Percentiles rank a stretch among this genome's conserved stretches.
These are phyloP conservation scores for Rhipidura dahli DNA, from an alignment of 2,113 vertebrate genomes.

Conservation along the genomic window DNA sequence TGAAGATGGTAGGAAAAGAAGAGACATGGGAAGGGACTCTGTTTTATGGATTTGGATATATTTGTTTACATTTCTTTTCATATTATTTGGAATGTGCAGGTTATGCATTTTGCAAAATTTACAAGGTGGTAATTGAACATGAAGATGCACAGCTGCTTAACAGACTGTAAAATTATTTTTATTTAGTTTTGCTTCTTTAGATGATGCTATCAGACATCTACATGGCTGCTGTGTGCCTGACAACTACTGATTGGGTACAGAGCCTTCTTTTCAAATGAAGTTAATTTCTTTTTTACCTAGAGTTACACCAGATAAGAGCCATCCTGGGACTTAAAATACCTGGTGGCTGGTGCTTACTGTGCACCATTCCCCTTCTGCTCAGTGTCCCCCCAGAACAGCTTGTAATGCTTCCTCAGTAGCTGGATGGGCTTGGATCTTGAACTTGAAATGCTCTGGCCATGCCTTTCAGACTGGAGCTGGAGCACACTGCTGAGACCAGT, in stretches of 20 bases:
- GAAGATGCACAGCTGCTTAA: not conserved
- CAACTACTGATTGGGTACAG: not conserved
- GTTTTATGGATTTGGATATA: not conserved
- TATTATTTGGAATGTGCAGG: not conserved
- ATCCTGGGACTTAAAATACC: not conserved
- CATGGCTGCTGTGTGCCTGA: not conserved
- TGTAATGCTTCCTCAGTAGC: not conserved
- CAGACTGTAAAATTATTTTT: not conserved
- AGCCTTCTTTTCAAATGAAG: not conserved
- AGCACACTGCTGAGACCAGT: not conserved
- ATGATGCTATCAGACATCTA: not conserved
- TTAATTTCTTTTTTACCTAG: not conserved
- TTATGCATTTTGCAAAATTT: not conserved
- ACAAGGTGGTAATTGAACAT: not conserved
- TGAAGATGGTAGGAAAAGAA: not conserved
- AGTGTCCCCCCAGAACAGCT: not conserved
- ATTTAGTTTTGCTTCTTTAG: not conserved
- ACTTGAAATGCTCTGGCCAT: not conserved
- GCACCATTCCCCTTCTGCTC: not conserved
- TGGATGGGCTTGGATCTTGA: not conserved
- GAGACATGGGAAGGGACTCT: not conserved
- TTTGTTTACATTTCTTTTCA: not conserved
- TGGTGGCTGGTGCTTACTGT: not conserved
- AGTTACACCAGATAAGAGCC: not conserved
- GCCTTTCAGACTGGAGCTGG: not conserved